Evolutionary conservation across 2,797 vertebrate genomes (phyloP), one percentile per base, ranked within the genome.

Genomic region (Chromobotia macracanthus): DNA sequence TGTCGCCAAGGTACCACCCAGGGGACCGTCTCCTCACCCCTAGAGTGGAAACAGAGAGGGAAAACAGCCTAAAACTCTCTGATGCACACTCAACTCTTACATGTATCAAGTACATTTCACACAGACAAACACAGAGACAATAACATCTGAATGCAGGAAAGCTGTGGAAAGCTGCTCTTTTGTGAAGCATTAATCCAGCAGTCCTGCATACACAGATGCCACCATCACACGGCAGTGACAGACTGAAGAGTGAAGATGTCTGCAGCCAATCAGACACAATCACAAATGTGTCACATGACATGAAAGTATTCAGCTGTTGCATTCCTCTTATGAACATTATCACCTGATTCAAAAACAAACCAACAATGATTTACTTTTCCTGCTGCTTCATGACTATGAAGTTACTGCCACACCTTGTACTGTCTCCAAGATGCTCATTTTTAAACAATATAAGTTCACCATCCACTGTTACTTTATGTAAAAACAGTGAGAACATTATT

Each of bases 161-260:
- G n/a, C n/a, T n/a, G n/a, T n/a, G n/a, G n/a, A 87, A 86, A 82
- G 85, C 86, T 41, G 88, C 87, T 82, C 88, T 84, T 87, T 86
- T 87, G 89, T 88, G 87, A 88, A 86, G 90, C 90, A 89, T 89
- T 93, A 90, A 93, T 93, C 91, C 90, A 82, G 90, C 90, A 89
- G 88, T 92, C 90, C 90, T 86, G 91, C 90, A 90, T 90, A 91
- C 91, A 88, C 93, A 93, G 92, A 93, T 93, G 93, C 92, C 92
- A 92, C 88, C 84, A 74, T 87, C 87, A 87, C 80, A 89, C 92
- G 87, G 85, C 80, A 90, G 89, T 82, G 87, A 90, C 90, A 92
- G 91, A 91, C 91, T 92, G 90, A 91, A 63, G 18, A 44, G 58
- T 56, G 60, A 50, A 63, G 38, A 28, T 7, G 53, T 58, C 55